Conservation (phyloP, 2,888 invertebrate species). For the Minunthozetes semirufus region DNA sequence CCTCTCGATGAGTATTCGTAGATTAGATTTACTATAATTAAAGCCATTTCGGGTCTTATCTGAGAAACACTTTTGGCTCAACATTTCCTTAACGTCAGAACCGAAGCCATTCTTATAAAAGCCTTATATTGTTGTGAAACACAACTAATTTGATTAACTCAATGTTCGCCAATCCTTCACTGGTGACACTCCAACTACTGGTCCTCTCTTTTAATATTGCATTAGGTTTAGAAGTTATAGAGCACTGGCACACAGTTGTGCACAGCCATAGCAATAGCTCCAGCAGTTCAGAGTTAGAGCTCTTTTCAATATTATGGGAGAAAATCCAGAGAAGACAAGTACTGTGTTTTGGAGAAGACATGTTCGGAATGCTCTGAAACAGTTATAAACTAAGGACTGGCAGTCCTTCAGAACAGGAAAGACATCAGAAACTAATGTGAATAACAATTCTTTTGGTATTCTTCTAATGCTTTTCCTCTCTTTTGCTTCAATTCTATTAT, state of each 20-base stretch:
- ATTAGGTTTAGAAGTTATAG: neutral
- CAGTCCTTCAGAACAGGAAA: neutral
- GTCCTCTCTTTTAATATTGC: neutral
- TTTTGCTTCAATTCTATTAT: neutral
- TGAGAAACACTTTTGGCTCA: too few relatives aligned
- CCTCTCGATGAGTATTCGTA: too few relatives aligned
- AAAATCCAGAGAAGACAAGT: too few relatives aligned
- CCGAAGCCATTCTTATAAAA: too few relatives aligned
- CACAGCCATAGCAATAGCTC: neutral
- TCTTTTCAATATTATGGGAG: neutral
- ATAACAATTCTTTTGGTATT: neutral
- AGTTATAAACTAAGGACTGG: neutral
- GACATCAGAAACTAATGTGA: neutral
- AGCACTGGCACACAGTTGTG: neutral
- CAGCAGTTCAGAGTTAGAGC: neutral
- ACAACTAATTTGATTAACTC: neutral
- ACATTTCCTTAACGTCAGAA: too few relatives aligned
- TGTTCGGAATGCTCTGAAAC: too few relatives aligned
- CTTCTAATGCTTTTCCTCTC: neutral
- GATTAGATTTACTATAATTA: too few relatives aligned
- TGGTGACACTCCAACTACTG: slow-evolving; percentile 6
- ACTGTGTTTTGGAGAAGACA: too few relatives aligned
- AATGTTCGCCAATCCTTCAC: neutral
- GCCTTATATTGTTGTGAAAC: neutral
- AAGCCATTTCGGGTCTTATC: too few relatives aligned